Base-by-base conservation (phyloP, 2,888 invertebrate genomes). In the Cheilosia impressa region DNA sequence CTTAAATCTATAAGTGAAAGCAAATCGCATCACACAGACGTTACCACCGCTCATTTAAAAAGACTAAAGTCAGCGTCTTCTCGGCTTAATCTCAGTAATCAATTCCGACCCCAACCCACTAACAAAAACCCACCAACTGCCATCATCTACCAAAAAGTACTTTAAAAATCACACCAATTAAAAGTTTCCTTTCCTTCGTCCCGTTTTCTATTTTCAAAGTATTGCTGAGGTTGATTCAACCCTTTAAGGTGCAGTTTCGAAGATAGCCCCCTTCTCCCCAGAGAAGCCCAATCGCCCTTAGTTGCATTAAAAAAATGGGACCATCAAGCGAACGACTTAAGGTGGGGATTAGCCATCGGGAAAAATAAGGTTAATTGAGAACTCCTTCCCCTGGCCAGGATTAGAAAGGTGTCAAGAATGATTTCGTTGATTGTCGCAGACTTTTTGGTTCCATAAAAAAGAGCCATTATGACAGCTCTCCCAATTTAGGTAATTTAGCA, bases 91-190 rank as follows among this genome's bases (percentile, higher is more conserved):
- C 84, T 71, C 60, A 24, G 75, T 57, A 75, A 84, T 84, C 84
- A 84, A 84, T 84, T 75, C 55, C 75, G 13, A 63, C 73, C 65
- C 52, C 9, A 19, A 0, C 17, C 60, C 66, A 38, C 73, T 57
- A 62, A 43, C 66, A 77, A 82, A 77, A 68, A 55, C 77, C 82
- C 65, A 62, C 66, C 66, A 75, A 76, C 76, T 68, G 83, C 73
- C 55, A 72, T 72, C 77, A 31, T 31, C 31, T 19, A 45, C 76
- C 57, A 71, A 79, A 55, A 68, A 81, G 85, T 72, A 85, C 72
- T 81, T 79, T 77, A 81, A 85, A 85, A 85, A 85, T 80, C 81
- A 85, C 85, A 68, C 85, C 85, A 85, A 85, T 85, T 85, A 85
- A 85, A 85, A 85, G 58, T 80, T 80, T 84, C 72, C 66, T 53